Percentiles rank a stretch among this genome's conserved stretches.
phyloP scores from a whole-genome alignment of 2,888 invertebrate genomes.

The Chloroclysta siterata region DNA sequence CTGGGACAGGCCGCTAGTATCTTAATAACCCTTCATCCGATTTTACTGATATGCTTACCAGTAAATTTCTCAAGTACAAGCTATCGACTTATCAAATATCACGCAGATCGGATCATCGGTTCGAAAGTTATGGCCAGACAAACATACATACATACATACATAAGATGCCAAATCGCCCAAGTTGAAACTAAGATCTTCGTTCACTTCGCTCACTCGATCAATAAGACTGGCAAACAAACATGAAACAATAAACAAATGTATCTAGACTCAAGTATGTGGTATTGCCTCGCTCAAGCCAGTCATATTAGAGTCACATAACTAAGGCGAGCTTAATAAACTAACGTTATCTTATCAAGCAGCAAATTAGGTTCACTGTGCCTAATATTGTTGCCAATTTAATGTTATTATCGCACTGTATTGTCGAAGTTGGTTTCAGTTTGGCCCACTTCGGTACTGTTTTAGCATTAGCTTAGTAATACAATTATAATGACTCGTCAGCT shows the following conservation, averaged over 20 bases:
- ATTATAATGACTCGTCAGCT: conserved; percentile 18
- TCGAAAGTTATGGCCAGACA: too few relatives aligned
- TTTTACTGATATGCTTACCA: too few relatives aligned
- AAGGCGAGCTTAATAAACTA: conserved; percentile 5
- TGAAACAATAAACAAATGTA: background rate
- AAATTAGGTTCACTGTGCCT: conserved; percentile 12
- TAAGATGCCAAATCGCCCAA: too few relatives aligned
- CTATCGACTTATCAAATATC: too few relatives aligned
- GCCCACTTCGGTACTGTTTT: conserved; percentile 16
- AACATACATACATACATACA: too few relatives aligned
- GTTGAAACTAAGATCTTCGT: too few relatives aligned
- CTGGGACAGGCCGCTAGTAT: too few relatives aligned
- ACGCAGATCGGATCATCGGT: too few relatives aligned
- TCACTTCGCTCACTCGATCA: too few relatives aligned
- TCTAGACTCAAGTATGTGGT: background rate
- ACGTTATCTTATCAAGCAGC: conserved; percentile 15
- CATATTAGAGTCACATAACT: conserved; percentile 11
- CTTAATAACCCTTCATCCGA: too few relatives aligned
- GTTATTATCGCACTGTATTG: conserved; percentile 14
- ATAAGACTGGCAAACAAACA: too few relatives aligned
- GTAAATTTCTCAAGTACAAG: too few relatives aligned
- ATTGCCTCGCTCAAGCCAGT: conserved; percentile 1
- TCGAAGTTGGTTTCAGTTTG: conserved; percentile 27
- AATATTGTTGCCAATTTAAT: conserved; percentile 25
- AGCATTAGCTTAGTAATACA: conserved; percentile 19